A percentile compares a stretch with the other conserved stretches of the same genome.
Evolutionary conservation across 2,113 vertebrate species (phyloP).

Genomic region (Engraulis encrasicolus): DNA sequence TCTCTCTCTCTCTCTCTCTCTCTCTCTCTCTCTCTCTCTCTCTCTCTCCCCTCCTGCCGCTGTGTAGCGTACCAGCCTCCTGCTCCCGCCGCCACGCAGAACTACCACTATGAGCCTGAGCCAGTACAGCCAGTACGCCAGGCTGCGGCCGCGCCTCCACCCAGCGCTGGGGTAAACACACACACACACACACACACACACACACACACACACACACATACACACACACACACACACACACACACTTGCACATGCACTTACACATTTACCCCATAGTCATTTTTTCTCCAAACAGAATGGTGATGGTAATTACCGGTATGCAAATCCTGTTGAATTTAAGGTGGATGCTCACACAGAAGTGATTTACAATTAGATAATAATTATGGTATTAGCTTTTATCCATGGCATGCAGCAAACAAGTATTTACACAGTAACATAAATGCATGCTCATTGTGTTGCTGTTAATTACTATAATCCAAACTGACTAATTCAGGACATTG

Average conservation of each 20-base stretch:
- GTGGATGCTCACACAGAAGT: no score
- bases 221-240: not conserved
- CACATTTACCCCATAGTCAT: not conserved
- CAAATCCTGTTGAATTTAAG: no score
- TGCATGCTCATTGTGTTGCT: not conserved
- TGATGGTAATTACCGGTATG: no score
- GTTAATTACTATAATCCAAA: not conserved
- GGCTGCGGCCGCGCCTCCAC: slow-evolving; percentile 66
- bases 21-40: not conserved
- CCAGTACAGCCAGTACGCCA: slow-evolving; percentile 67
- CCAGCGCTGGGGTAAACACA: slow-evolving; percentile 69
- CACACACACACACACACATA: not conserved
- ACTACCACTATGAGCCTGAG: slow-evolving; percentile 71
- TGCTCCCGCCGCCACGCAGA: slow-evolving; percentile 66
- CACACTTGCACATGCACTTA: not conserved
- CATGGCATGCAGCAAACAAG: no score
- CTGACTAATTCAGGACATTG: no score
- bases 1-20: not conserved
- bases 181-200: slow-evolving; percentile 12
- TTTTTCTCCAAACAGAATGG: no score
- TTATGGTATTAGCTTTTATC: no score
- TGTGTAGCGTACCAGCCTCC: slow-evolving; percentile 60
- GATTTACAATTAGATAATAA: no score
- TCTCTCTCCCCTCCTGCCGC: not conserved
- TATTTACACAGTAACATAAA: not conserved